These are phyloP conservation scores for Unio delphinus DNA, from an alignment of 2,888 invertebrate species.

Conservation along the genomic window DNA sequence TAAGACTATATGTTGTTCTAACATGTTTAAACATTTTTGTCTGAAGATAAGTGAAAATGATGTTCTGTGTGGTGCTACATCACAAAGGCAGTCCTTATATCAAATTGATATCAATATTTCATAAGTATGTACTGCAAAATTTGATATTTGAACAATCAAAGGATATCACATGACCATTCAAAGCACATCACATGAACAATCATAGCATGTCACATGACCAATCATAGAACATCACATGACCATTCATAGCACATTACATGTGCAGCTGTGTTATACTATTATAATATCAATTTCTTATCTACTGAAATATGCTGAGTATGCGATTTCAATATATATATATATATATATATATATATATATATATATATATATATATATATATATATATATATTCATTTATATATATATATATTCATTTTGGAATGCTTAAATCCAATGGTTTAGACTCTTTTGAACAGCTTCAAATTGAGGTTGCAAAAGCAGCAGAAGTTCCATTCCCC, in stretches of 20 bases:
- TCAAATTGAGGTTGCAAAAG: slow-evolving; percentile 57
- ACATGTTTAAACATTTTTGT: too few relatives aligned
- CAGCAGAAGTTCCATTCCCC: slow-evolving; percentile 64
- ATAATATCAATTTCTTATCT: not conserved
- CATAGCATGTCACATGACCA: not conserved
- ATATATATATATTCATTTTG: not conserved
- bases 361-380: not conserved
- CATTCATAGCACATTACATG: not conserved
- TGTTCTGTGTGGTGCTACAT: too few relatives aligned
- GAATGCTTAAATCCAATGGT: not conserved
- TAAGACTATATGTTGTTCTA: too few relatives aligned
- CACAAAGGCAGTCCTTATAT: too few relatives aligned
- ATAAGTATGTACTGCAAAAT: too few relatives aligned
- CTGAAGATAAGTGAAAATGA: too few relatives aligned
- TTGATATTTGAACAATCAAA: too few relatives aligned
- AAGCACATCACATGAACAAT: not conserved
- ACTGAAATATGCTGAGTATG: not conserved
- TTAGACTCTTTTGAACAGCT: slow-evolving; percentile 40
- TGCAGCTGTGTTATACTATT: not conserved
- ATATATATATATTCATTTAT: not conserved
- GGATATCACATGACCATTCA: not conserved
- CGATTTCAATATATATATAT: not conserved
- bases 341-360: not conserved
- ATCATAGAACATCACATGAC: not conserved
- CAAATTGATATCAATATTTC: too few relatives aligned